phyloP scores from a whole-genome alignment of 2,113 vertebrate species.

The Seriola quinqueradiata region DNA sequence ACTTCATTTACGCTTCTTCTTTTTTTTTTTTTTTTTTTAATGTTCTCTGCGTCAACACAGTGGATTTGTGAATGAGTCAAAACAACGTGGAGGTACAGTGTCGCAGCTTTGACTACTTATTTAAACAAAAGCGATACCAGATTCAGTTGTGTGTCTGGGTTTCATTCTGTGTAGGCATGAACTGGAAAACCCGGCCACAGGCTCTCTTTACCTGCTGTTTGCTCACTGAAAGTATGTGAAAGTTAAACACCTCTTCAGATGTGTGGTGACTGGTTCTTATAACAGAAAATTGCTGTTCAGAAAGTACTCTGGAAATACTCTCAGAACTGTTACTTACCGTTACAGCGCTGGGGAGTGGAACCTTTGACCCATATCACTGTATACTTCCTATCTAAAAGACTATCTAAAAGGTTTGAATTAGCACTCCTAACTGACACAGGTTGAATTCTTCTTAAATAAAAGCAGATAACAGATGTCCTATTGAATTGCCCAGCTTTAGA shows the following conservation, averaged over 20 bases:
- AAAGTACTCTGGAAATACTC: background rate
- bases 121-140: background rate
- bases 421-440: background rate
- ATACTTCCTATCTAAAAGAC: background rate
- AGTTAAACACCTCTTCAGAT: fast-evolving
- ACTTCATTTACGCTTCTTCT: background rate
- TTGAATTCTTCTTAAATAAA: background rate
- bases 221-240: slow-evolving; percentile 32
- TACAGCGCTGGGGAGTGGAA: too few relatives aligned
- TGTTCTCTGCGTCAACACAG: background rate
- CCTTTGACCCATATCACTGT: background rate
- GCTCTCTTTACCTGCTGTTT: slow-evolving; percentile 45
- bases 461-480: slow-evolving; percentile 30
- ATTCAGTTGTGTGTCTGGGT: background rate
- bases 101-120: background rate
- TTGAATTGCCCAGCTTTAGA: slow-evolving; percentile 27
- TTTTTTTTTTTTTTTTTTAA: background rate
- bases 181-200: slow-evolving; percentile 38
- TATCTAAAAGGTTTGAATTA: background rate
- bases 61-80: slow-evolving; percentile 38
- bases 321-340: background rate
- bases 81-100: slow-evolving; percentile 50
- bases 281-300: background rate
- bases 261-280: slow-evolving; percentile 4
- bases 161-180: slow-evolving; percentile 53